Percentiles rank a stretch among this genome's conserved stretches.
Evolutionary conservation across 2,113 vertebrate genomes (phyloP).

Genomic region (Ivindomyrus marchei): DNA sequence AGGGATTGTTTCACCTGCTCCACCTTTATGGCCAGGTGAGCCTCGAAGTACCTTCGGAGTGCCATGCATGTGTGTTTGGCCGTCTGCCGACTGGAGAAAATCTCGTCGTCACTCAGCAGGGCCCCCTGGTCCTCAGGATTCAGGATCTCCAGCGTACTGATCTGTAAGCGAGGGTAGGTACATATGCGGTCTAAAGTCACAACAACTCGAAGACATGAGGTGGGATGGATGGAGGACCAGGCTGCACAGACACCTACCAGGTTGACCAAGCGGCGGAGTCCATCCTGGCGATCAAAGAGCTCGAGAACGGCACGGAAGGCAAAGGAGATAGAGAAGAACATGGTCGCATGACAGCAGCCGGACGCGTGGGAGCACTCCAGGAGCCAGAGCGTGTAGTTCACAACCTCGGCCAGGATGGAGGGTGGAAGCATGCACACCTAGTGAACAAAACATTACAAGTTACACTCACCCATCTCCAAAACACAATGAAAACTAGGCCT

Average conservation of each 20-base stretch:
- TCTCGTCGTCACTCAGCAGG: conserved; percentile 92
- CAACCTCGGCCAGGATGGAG: conserved; percentile 87
- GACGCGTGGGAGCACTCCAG: conserved; percentile 97
- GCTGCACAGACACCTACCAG: conserved; percentile 63
- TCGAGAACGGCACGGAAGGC: conserved; percentile 93
- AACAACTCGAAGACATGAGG: no score
- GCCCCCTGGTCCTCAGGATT: conserved; percentile 95
- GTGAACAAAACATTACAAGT: not conserved
- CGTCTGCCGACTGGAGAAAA: conserved; percentile 96
- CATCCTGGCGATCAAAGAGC: conserved; percentile 94
- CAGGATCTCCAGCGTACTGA: conserved; percentile 94
- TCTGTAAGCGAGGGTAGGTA: conserved; percentile 54
- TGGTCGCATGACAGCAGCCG: conserved; percentile 95
- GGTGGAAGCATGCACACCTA: conserved; percentile 95
- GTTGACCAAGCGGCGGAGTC: conserved; percentile 90
- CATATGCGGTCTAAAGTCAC: not conserved
- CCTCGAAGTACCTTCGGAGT: conserved; percentile 95
- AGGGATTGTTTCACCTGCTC: conserved; percentile 97
- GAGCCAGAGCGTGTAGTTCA: conserved; percentile 93
- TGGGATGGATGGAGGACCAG: not conserved
- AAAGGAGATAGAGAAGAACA: conserved; percentile 99
- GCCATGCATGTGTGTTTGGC: conserved; percentile 99
- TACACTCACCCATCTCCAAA: not conserved
- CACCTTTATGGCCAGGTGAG: conserved; percentile 93
- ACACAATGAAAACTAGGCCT: not conserved